Percentiles rank a stretch among this genome's conserved stretches.
Evolutionary conservation across 2,888 invertebrate genomes (phyloP).

Genomic region (Beris morrisii): DNA sequence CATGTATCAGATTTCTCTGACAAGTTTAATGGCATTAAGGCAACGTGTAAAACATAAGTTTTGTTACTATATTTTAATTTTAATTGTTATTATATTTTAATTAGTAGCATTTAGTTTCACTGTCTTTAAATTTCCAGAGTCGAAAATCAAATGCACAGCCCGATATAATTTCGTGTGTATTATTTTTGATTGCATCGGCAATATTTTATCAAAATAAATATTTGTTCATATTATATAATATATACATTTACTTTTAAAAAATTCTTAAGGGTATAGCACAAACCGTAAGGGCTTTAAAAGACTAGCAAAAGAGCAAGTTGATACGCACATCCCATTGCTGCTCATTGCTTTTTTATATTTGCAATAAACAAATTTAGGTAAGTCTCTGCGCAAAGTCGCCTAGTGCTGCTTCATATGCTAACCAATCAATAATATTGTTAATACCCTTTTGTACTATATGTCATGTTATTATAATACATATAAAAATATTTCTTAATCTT

Average conservation of each 20-base stretch:
- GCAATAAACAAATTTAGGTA: no score
- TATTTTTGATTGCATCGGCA: background rate
- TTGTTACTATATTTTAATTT: background rate
- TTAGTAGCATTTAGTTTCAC: background rate
- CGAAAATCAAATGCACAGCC: slow-evolving; percentile 22
- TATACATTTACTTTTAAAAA: no score
- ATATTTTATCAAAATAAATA: no score
- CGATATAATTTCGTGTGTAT: slow-evolving; percentile 10
- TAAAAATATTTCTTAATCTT: slow-evolving; percentile 5
- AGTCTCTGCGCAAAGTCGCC: no score
- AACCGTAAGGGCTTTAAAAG: no score
- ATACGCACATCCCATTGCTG: no score
- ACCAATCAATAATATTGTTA: no score
- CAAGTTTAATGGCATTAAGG: slow-evolving; percentile 25
- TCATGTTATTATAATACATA: background rate
- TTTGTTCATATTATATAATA: no score
- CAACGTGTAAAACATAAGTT: slow-evolving; percentile 13
- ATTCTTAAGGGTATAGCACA: no score
- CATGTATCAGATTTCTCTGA: slow-evolving; percentile 2
- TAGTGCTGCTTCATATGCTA: no score
- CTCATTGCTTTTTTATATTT: no score
- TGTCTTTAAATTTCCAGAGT: background rate
- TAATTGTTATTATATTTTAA: background rate
- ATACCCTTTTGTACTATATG: slow-evolving; percentile 7
- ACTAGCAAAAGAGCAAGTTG: no score